These are phyloP conservation scores for Aegypius monachus DNA, from an alignment of 2,113 vertebrate species.

Conservation along the genomic window DNA sequence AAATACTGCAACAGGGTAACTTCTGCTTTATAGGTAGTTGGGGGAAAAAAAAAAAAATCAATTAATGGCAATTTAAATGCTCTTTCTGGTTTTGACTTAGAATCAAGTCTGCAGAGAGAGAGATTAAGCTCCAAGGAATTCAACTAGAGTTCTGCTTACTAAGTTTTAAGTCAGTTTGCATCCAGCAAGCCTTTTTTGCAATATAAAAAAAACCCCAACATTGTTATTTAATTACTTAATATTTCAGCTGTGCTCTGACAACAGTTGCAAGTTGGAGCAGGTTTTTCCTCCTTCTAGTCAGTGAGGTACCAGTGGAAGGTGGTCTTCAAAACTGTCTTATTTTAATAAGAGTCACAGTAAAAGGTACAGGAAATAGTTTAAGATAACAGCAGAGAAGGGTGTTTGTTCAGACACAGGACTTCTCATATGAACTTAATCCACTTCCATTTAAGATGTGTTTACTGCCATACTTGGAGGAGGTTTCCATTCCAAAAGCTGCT, in stretches of 20 bases:
- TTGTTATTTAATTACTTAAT: neutral
- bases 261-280: neutral
- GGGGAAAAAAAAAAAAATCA: too few species aligned
- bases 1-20: neutral
- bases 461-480: neutral
- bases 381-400: neutral
- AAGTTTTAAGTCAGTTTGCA: neutral
- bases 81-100: neutral
- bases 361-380: neutral
- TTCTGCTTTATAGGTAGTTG: neutral
- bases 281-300: neutral
- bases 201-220: neutral
- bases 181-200: neutral
- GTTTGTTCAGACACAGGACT: neutral
- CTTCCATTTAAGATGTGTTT: neutral
- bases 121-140: neutral
- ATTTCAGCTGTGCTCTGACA: neutral
- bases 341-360: neutral
- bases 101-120: neutral
- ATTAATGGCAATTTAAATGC: neutral
- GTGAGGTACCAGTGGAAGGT: neutral
- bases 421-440: neutral
- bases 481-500: neutral
- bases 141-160: neutral
- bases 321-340: neutral